A percentile compares a stretch with the other conserved stretches of the same genome.
Conservation (phyloP, 2,888 invertebrate genomes). For the Elmis aenea region DNA sequence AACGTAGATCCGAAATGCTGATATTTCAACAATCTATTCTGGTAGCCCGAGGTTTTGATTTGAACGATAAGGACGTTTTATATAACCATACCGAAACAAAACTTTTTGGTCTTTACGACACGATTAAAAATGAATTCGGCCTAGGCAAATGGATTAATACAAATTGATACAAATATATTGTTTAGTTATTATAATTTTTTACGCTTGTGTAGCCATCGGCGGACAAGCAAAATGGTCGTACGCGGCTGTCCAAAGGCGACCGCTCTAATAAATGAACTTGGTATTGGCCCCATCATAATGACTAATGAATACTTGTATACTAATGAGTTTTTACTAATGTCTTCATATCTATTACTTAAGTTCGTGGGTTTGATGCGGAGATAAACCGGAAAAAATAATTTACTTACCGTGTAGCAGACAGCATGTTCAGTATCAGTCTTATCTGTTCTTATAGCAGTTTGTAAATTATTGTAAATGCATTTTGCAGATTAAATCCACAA, state of each 20-base stretch:
- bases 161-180: constrained; percentile 20
- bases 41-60: too few species aligned
- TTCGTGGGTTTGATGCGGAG: constrained; percentile 14
- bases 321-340: constrained; percentile 38
- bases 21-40: too few species aligned
- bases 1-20: too few species aligned
- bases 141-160: constrained; percentile 7
- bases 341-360: constrained; percentile 32
- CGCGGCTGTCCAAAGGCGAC: constrained; percentile 18
- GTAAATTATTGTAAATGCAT: constrained; percentile 16
- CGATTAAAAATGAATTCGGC: too few species aligned
- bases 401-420: constrained; percentile 14
- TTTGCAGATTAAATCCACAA: constrained; percentile 18
- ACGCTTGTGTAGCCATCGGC: constrained; percentile 13
- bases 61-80: too few species aligned
- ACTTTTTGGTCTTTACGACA: too few species aligned
- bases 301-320: constrained; percentile 31
- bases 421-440: constrained; percentile 6
- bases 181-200: constrained; percentile 23
- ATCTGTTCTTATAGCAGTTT: constrained; percentile 12
- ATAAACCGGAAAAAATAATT: constrained; percentile 17
- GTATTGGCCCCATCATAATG: constrained; percentile 29
- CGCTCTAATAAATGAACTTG: constrained; percentile 26
- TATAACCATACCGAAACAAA: too few species aligned
- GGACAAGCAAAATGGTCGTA: constrained; percentile 7